phyloP scores from a whole-genome alignment of 2,797 vertebrate species.

The Hydrophis major region DNA sequence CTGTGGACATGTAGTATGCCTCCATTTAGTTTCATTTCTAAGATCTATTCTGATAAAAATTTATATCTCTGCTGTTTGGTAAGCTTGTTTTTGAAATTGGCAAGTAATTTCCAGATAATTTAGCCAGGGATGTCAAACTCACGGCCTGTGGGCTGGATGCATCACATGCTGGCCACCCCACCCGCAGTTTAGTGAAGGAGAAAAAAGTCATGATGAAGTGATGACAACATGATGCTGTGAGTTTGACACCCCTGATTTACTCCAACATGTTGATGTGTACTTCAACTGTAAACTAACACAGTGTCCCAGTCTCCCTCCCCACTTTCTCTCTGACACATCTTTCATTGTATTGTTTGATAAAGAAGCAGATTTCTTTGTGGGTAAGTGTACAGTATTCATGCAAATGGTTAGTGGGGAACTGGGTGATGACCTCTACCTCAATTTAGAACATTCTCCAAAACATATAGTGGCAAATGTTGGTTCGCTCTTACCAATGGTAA shows the following conservation, averaged over 20 bases:
- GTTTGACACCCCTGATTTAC: neutral
- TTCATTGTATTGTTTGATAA: neutral
- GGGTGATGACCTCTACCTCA: neutral
- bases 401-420: neutral
- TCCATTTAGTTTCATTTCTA: neutral
- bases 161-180: no score
- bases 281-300: neutral
- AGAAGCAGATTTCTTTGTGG: neutral
- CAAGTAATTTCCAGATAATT: neutral
- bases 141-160: no score
- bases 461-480: neutral
- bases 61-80: fast-evolving
- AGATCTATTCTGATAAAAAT: neutral
- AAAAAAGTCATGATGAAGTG: no score
- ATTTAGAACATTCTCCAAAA: neutral
- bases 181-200: no score
- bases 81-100: neutral
- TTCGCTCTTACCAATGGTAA: neutral
- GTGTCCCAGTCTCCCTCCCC: no score
- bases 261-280: neutral
- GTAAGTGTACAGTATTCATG: neutral
- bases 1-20: slow-evolving; percentile 29
- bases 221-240: no score
- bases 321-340: neutral
- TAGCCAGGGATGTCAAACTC: neutral